Base-by-base conservation (phyloP, 2,113 vertebrate genomes). In the Varanus komodoensis region DNA sequence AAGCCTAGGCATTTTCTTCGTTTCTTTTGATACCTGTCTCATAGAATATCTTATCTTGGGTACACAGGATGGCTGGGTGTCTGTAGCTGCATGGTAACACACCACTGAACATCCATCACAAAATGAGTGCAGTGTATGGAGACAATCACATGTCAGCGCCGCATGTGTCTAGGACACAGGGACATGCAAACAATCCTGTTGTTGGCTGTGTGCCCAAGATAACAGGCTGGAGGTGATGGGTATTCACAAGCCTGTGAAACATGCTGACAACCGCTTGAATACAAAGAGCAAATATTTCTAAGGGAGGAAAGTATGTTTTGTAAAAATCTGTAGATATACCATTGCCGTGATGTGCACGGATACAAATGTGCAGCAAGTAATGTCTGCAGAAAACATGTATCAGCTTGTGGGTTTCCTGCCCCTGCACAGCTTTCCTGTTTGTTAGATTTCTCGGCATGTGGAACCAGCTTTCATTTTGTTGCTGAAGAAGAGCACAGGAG, bases 21-120 rank as follows among this genome's bases (percentile, higher is more conserved):
- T 19, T 44, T 17, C 44, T 84, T 84, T 89, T 67, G 44, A 78
- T 89, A 84, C 74, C 82, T 78, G 73, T 78, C 44, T 84, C 54
- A 84, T 23, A 54, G 8, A 84, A 89, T 34, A 77, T 77, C 82
- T 89, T 89, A 89, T 84, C 88, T 89, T 67, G 44, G 44, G 44
- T 34, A 29, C 38, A 68, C 82, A 89, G 82, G 82, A 29, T 79
- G 61, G 82, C 48, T 54, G 74, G 71, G 73, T 78, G 74, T 85
- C 57, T 78, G 68, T 23, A 84, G 82, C 50, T 34, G 48, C 23
- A 38, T 79, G 61, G 73, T 78, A 89, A 85, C 88, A 78, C 61
- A 68, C 32, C 15, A 48, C 57, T 38, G 82, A 89, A 78, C 82
- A 89, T 75, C 77, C 81, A 78, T 78, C 82, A 84, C 73, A 78